These are phyloP conservation scores for Hyles euphorbiae DNA, from an alignment of 1,140 invertebrate genomes.

Conservation along the genomic window DNA sequence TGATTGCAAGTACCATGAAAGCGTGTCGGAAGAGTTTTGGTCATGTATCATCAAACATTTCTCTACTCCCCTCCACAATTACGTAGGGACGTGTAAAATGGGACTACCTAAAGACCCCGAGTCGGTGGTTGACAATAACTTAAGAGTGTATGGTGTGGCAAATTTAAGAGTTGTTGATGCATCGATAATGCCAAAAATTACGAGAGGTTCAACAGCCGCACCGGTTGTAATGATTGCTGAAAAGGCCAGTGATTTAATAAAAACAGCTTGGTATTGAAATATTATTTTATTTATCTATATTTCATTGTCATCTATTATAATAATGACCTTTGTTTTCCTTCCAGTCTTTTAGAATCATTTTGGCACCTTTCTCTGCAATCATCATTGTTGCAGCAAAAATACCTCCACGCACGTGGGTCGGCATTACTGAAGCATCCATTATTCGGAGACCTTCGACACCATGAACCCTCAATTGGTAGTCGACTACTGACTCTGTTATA, in stretches of 20 bases:
- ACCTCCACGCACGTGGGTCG: conserved; percentile 67
- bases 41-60: conserved; percentile 82
- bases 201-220: conserved; percentile 84
- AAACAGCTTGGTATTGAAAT: conserved; percentile 76
- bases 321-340: conserved; percentile 58
- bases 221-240: conserved; percentile 91
- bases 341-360: conserved; percentile 61
- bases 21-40: conserved; percentile 83
- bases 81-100: conserved; percentile 86
- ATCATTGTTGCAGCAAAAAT: conserved; percentile 73
- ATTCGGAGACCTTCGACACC: conserved; percentile 70
- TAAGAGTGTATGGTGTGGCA: conserved; percentile 82
- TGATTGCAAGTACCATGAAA: conserved; percentile 74
- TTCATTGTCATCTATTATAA: conserved; percentile 32
- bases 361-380: conserved; percentile 75
- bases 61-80: conserved; percentile 82
- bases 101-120: conserved; percentile 79
- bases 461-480: conserved; percentile 69
- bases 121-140: conserved; percentile 84
- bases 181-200: conserved; percentile 84
- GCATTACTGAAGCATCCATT: conserved; percentile 74
- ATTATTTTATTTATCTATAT: conserved; percentile 38
- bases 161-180: conserved; percentile 85
- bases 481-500: conserved; percentile 75
- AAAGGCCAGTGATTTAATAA: conserved; percentile 90